These are phyloP conservation scores for Conops quadrifasciatus DNA, from an alignment of 2,888 invertebrate species.

Conservation along the genomic window DNA sequence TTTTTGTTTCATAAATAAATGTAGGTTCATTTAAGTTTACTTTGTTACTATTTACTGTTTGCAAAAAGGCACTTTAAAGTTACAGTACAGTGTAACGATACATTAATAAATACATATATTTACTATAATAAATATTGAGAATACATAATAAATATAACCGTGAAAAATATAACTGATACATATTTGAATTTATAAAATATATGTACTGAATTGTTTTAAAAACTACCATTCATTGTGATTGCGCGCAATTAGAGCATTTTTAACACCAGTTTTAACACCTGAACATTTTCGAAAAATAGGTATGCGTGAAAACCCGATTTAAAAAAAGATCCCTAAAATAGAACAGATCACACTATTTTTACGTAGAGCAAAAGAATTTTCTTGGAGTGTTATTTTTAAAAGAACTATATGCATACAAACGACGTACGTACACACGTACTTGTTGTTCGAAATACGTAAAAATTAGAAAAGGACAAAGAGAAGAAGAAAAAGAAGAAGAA, in stretches of 20 bases:
- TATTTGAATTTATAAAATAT: too few relatives aligned
- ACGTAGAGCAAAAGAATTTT: conserved; percentile 31
- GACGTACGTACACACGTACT: conserved; percentile 4
- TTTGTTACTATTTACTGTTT: background rate
- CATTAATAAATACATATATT: background rate
- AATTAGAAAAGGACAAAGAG: background rate
- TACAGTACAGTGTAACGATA: background rate
- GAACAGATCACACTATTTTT: conserved; percentile 34
- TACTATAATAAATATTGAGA: background rate
- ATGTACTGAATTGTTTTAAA: too few relatives aligned
- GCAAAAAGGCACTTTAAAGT: too few relatives aligned
- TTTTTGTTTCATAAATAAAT: background rate
- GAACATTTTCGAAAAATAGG: conserved; percentile 25
- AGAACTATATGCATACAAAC: background rate
- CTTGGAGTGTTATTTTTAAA: conserved; percentile 35
- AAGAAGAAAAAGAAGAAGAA: background rate
- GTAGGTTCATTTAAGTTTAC: conserved; percentile 12
- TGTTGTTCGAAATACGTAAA: background rate
- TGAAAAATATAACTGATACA: background rate
- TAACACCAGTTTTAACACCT: conserved; percentile 12
- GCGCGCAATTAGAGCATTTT: background rate
- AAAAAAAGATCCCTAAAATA: conserved; percentile 24
- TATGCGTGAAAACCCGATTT: conserved; percentile 11
- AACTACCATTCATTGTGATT: too few relatives aligned
- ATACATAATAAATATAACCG: background rate